phyloP scores from a whole-genome alignment of 1,140 invertebrate genomes.

The Drosophila parabipectinata region DNA sequence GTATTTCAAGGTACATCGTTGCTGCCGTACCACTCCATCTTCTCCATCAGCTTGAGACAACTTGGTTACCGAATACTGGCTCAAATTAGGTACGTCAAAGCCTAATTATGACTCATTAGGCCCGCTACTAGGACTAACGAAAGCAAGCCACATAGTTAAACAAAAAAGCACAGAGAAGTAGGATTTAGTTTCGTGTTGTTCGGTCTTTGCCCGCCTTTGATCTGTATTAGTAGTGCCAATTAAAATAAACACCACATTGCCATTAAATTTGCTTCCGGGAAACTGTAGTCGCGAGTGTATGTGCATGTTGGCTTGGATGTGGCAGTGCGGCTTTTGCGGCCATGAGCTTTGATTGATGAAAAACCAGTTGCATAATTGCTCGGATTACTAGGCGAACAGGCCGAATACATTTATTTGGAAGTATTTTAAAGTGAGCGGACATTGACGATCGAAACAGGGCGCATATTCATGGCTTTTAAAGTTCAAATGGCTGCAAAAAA shows the following conservation, averaged over 20 bases:
- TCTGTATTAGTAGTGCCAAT: constrained; percentile 54
- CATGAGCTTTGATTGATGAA: constrained; percentile 68
- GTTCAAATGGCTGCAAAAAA: not conserved
- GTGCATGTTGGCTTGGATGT: constrained; percentile 1
- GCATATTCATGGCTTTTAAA: constrained; percentile 31
- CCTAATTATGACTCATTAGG: constrained; percentile 53
- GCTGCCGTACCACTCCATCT: too few species aligned
- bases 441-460: not conserved
- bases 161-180: constrained; percentile 23
- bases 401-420: constrained; percentile 3
- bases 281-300: constrained; percentile 24
- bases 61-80: constrained; percentile 23
- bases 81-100: constrained; percentile 33
- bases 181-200: constrained; percentile 47
- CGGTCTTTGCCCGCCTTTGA: constrained; percentile 57
- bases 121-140: constrained; percentile 9
- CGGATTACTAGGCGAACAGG: constrained; percentile 13
- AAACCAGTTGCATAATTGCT: constrained; percentile 64
- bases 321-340: constrained; percentile 62
- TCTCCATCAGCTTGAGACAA: not conserved
- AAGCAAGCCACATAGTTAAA: constrained; percentile 15
- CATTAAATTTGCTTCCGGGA: constrained; percentile 63
- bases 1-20: too few species aligned
- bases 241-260: constrained; percentile 76
- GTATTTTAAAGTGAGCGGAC: constrained; percentile 23